Base-by-base conservation (phyloP, 2,797 vertebrate genomes). In the Tarsius wallacei region DNA sequence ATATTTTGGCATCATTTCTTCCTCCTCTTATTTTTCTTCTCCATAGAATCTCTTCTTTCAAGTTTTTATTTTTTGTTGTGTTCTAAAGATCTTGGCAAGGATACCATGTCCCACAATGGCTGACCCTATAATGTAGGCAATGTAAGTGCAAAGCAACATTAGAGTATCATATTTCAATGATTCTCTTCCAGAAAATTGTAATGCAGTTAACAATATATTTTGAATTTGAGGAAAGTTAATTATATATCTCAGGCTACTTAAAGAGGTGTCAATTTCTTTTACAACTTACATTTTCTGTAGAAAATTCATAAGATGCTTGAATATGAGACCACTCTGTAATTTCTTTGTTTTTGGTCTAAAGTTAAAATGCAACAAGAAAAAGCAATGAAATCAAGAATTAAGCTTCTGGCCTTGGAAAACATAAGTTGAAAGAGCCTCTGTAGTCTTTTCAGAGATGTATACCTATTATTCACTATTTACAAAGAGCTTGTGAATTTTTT, bases 381-480 rank as follows among this genome's bases (percentile, higher is more conserved):
- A 42, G 42, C 42, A 42, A 93, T 4, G 31, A 71, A 82, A 71
- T 61, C 2, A 70, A 71, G 91, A 90, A 87, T 66, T 66, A 89
- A 85, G 64, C 66, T 85, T 36, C 24, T 77, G 31, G 8, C 16
- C 17, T 93, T 85, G 68, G 26, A n/a, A 93, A 90, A 26, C 7
- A 24, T 42, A 49, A 74, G 1, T 4, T 87, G 26, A 9, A 91
- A 73, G n/a, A 55, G 51, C 51, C 19, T n/a, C 3, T 17, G 4
- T 73, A 9, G 1, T 87, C 33, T 94, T 91, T 93, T 92, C 76
- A 84, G 49, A 59, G 81, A 66, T 10, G n/a, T 49, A n/a, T 13
- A 14, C 11, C 24, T 92, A 10, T 71, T 42, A 4, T 71, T 71
- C 2, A 33, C 68, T 61, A 47, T 63, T 94, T 94, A 19, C 81